Evolutionary conservation across 1,140 invertebrate genomes (phyloP).

Genomic region (Parapsyche elsis): DNA sequence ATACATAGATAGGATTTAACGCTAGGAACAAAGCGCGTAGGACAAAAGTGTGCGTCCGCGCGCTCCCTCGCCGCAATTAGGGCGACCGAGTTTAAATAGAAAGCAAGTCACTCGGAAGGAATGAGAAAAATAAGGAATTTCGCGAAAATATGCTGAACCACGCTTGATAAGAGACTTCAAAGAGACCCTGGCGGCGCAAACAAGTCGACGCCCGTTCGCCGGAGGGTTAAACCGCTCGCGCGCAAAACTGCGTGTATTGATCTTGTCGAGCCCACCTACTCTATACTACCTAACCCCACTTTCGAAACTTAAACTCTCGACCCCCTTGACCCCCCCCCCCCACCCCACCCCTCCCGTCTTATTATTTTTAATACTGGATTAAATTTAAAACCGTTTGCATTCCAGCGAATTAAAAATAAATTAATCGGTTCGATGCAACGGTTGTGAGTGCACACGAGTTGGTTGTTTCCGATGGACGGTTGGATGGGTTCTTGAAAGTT

Average conservation of each 20-base stretch:
- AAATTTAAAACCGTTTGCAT: no score
- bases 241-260: conserved; percentile 4
- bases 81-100: conserved; percentile 44
- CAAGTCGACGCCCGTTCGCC: neutral
- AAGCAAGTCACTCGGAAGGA: conserved; percentile 50
- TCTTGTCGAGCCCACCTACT: neutral
- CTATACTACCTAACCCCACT: neutral
- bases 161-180: conserved; percentile 47
- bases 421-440: no score
- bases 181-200: neutral
- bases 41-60: neutral
- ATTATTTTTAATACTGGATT: neutral
- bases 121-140: conserved; percentile 49
- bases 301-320: neutral
- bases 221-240: neutral
- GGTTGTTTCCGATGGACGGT: no score
- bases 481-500: no score
- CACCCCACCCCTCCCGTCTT: no score
- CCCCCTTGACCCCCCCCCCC: no score
- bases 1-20: no score
- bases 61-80: conserved; percentile 36
- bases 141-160: conserved; percentile 49
- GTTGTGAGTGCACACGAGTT: no score
- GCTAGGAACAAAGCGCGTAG: neutral
- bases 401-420: no score